These are phyloP conservation scores for Escarpia spicata DNA, from an alignment of 2,888 invertebrate genomes.

Conservation along the genomic window DNA sequence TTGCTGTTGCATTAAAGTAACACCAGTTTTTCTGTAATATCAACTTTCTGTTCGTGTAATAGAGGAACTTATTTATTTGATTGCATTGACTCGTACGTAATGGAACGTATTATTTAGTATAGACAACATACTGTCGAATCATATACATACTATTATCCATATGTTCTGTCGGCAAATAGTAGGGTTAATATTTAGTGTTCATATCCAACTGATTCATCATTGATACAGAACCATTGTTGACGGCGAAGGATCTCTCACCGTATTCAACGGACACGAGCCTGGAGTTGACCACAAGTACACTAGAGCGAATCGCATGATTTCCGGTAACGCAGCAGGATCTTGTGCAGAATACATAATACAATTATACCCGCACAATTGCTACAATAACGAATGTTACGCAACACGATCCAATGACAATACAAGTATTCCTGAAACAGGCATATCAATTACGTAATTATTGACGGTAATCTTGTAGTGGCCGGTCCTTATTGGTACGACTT, in stretches of 20 bases:
- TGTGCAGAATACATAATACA: neutral
- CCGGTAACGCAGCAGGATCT: slow-evolving; percentile 33
- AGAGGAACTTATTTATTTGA: no score
- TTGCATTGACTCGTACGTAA: no score
- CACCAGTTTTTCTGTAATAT: no score
- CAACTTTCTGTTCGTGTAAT: no score
- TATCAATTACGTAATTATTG: no score
- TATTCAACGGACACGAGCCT: slow-evolving; percentile 47
- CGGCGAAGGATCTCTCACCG: slow-evolving; percentile 38
- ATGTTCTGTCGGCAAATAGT: neutral
- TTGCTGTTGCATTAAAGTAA: no score
- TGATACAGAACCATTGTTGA: neutral
- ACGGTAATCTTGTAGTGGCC: no score
- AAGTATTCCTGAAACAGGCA: neutral
- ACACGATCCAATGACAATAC: neutral
- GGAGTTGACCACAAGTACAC: slow-evolving; percentile 43
- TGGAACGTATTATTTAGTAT: neutral
- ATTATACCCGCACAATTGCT: no score
- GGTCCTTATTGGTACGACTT: no score
- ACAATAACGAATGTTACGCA: no score
- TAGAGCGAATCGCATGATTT: slow-evolving; percentile 44
- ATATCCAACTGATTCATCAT: neutral
- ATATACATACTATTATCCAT: neutral
- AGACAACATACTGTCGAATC: neutral
- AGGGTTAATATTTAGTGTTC: neutral